Evolutionary conservation across 2,113 vertebrate species (phyloP).

Genomic region (Colius striatus): DNA sequence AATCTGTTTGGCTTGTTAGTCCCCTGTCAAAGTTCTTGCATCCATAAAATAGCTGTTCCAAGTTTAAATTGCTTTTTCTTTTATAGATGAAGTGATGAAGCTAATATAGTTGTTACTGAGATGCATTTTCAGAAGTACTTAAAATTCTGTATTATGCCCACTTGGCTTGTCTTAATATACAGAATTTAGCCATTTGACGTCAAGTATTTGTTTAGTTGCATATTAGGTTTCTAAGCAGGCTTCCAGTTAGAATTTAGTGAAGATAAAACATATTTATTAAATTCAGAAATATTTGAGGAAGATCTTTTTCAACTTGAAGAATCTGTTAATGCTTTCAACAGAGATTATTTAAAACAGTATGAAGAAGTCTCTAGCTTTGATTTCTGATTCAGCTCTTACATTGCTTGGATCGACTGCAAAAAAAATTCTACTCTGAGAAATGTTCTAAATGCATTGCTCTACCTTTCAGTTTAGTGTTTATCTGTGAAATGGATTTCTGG

Average conservation of each 20-base stretch:
- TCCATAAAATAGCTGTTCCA: not conserved
- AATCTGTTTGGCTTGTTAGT: not conserved
- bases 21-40: not conserved
- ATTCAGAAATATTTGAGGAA: not conserved
- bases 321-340: not conserved
- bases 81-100: not conserved
- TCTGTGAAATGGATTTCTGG: slow-evolving; percentile 35
- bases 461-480: not conserved
- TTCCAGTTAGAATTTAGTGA: not conserved
- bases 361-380: slow-evolving; percentile 29
- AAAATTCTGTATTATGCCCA: not conserved
- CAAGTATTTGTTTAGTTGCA: not conserved
- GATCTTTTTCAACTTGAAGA: not conserved
- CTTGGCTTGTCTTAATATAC: not conserved
- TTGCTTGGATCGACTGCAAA: not conserved
- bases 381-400: slow-evolving; percentile 29
- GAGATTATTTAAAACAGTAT: not conserved
- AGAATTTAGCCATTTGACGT: not conserved
- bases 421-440: not conserved
- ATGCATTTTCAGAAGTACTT: not conserved
- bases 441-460: slow-evolving; percentile 15
- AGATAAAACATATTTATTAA: not conserved
- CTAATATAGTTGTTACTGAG: not conserved
- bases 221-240: not conserved
- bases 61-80: slow-evolving; percentile 11